Percentiles rank a stretch among this genome's conserved stretches.
phyloP scores from a whole-genome alignment of 2,113 vertebrate species.

The Grallaria varia region DNA sequence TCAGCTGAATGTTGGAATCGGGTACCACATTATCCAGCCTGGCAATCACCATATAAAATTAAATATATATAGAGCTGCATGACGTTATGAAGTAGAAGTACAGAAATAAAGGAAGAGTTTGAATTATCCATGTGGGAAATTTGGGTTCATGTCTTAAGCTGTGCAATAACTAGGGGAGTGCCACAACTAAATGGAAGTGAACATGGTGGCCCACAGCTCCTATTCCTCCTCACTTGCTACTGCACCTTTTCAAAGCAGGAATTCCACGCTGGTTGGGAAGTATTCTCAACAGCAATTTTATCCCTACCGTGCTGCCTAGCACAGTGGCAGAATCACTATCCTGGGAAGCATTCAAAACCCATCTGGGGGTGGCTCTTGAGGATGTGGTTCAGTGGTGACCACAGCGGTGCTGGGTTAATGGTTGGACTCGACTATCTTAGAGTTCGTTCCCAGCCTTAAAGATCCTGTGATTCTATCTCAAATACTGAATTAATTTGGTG shows the following conservation, averaged over 20 bases:
- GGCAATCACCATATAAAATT: not conserved
- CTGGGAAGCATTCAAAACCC: not conserved
- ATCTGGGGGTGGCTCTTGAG: not conserved
- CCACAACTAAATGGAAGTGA: not conserved
- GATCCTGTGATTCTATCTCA: not conserved
- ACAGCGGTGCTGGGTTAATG: not conserved
- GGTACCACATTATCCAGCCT: not conserved
- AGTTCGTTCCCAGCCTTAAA: not conserved
- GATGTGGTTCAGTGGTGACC: not conserved
- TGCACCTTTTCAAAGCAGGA: not conserved
- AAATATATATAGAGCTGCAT: not conserved
- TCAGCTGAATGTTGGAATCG: not conserved
- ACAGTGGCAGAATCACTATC: not conserved
- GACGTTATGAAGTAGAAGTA: not conserved
- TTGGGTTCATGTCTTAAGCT: not conserved
- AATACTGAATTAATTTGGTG: not conserved
- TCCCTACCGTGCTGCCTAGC: not conserved
- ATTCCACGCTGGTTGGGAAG: not conserved
- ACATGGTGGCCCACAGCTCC: not conserved
- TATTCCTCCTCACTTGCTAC: not conserved
- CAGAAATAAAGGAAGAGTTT: not conserved
- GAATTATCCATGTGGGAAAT: not conserved
- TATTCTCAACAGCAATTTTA: not conserved
- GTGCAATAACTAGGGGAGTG: not conserved
- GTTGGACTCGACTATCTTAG: not conserved